These are phyloP conservation scores for Metopia argyrocephala DNA, from an alignment of 2,888 invertebrate genomes.

Conservation along the genomic window DNA sequence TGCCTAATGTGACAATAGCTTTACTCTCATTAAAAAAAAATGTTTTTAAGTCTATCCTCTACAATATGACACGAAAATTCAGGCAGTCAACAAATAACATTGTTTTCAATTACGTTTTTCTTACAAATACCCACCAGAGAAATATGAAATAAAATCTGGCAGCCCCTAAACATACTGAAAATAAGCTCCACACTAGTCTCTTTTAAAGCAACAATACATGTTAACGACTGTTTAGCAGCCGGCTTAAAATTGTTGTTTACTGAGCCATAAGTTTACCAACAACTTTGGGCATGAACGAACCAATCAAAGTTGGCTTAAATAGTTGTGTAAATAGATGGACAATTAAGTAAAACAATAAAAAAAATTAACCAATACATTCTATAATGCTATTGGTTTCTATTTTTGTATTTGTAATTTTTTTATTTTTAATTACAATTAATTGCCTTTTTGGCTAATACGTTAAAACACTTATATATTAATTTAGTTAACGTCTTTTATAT, in stretches of 20 bases:
- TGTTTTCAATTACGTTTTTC: too few species aligned
- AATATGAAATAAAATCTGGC: too few species aligned
- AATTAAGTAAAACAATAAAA: conserved; percentile 29
- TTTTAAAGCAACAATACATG: conserved; percentile 23
- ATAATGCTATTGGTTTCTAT: conserved; percentile 29
- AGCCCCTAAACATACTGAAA: not conserved
- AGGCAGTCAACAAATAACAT: too few species aligned
- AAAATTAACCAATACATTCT: conserved; percentile 15
- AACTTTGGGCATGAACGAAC: conserved; percentile 30
- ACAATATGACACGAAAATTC: too few species aligned
- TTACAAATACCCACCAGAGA: too few species aligned
- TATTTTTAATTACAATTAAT: conserved; percentile 59
- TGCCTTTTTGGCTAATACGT: conserved; percentile 51
- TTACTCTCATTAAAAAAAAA: too few species aligned
- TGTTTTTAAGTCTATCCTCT: too few species aligned
- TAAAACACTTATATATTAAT: conserved; percentile 27
- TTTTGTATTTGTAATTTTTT: conserved; percentile 35
- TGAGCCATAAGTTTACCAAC: not conserved
- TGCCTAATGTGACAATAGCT: too few species aligned
- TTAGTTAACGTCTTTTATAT: not conserved
- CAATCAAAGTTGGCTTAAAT: conserved; percentile 50
- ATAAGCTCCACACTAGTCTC: conserved; percentile 23
- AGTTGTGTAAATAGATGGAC: conserved; percentile 37
- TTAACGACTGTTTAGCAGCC: not conserved
- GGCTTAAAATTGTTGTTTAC: conserved; percentile 22